phyloP scores from a whole-genome alignment of 2,888 invertebrate species.

The Alentia gelatinosa region DNA sequence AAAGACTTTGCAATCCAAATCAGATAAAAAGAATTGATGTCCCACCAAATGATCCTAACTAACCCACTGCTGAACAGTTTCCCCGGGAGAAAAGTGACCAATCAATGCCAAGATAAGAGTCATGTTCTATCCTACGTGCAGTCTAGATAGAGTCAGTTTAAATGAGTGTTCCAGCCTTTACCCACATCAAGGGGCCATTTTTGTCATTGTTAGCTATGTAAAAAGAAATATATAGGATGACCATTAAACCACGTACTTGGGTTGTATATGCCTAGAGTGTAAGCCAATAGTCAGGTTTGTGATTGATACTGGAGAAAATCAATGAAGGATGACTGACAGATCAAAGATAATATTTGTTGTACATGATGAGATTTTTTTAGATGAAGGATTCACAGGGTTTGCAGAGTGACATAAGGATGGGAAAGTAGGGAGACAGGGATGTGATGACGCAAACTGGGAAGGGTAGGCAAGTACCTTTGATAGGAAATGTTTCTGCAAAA shows the following conservation, averaged over 20 bases:
- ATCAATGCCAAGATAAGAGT: neutral
- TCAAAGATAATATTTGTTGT: constrained; percentile 18
- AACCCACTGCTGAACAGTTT: constrained; percentile 2
- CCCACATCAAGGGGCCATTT: neutral
- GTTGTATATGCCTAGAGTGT: neutral
- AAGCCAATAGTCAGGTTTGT: neutral
- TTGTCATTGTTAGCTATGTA: neutral
- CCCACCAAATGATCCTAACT: neutral
- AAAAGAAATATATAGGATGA: neutral
- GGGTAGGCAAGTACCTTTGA: neutral
- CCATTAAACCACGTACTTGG: neutral
- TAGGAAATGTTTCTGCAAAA: constrained; percentile 18
- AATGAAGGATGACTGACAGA: neutral
- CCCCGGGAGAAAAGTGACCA: neutral
- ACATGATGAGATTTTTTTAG: neutral
- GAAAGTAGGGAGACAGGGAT: neutral
- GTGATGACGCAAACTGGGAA: neutral
- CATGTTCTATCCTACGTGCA: too few relatives aligned
- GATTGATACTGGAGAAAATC: neutral
- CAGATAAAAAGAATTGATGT: too few relatives aligned
- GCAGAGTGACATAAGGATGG: neutral
- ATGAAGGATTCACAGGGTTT: constrained; percentile 9
- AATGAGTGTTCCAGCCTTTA: neutral
- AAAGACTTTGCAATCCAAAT: too few relatives aligned
- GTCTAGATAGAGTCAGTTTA: too few relatives aligned